Evolutionary conservation across 2,888 invertebrate genomes (phyloP).

Genomic region (Torymus auratus): DNA sequence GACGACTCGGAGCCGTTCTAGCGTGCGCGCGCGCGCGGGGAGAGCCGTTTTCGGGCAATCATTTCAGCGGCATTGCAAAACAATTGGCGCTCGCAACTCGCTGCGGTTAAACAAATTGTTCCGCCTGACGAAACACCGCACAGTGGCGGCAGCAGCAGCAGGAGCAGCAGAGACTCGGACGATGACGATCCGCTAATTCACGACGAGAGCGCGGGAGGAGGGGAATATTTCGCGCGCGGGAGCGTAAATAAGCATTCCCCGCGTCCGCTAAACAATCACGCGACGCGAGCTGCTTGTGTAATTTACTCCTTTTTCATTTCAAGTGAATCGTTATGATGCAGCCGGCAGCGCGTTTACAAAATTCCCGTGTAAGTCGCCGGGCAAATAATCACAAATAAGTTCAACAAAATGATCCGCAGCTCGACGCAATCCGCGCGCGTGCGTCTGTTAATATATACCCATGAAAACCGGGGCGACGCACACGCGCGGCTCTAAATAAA

Average conservation of each 20-base stretch:
- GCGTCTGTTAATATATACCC: too few relatives aligned
- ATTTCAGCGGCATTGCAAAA: slow-evolving; percentile 75
- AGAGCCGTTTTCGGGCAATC: slow-evolving; percentile 71
- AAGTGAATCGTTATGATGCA: slow-evolving; percentile 19
- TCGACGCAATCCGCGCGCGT: too few relatives aligned
- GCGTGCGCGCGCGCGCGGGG: not conserved
- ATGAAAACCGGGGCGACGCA: too few relatives aligned
- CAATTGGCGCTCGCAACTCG: slow-evolving; percentile 64
- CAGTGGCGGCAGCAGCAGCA: not conserved
- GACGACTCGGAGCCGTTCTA: slow-evolving; percentile 4
- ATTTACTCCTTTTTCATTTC: slow-evolving; percentile 46
- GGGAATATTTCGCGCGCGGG: slow-evolving; percentile 38
- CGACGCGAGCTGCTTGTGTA: slow-evolving; percentile 39
- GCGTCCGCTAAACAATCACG: slow-evolving; percentile 46
- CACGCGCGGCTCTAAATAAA: slow-evolving; percentile 18
- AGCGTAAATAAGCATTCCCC: slow-evolving; percentile 48
- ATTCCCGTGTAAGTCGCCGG: slow-evolving; percentile 9
- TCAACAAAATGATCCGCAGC: not conserved
- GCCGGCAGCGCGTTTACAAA: not conserved
- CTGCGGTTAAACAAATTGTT: slow-evolving; percentile 67
- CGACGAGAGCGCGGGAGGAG: not conserved
- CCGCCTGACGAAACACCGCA: slow-evolving; percentile 63
- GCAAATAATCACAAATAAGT: slow-evolving; percentile 31
- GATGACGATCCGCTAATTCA: slow-evolving; percentile 41
- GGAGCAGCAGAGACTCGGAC: slow-evolving; percentile 20